phyloP scores from a whole-genome alignment of 2,797 vertebrate species.

The Acanthiza pusilla region DNA sequence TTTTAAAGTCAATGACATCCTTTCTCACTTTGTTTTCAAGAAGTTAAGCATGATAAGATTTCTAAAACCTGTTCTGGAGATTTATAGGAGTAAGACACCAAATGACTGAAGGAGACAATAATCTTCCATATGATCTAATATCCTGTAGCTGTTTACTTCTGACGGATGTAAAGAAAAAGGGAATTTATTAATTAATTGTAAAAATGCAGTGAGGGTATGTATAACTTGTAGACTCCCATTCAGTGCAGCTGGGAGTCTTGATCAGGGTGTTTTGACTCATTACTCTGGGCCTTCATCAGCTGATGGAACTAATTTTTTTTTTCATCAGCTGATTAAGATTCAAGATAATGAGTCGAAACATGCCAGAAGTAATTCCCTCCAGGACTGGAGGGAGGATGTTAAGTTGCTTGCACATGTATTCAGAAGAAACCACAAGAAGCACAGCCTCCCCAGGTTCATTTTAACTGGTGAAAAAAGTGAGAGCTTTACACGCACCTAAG shows the following conservation, averaged over 20 bases:
- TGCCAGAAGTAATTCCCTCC: constrained; percentile 64
- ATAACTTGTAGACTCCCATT: neutral
- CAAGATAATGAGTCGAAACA: constrained; percentile 72
- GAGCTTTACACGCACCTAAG: neutral
- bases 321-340: constrained; percentile 71
- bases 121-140: neutral
- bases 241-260: constrained; percentile 40
- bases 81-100: neutral
- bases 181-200: neutral
- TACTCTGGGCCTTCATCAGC: constrained; percentile 68
- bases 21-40: neutral
- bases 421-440: constrained; percentile 12
- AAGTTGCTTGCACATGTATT: constrained; percentile 6
- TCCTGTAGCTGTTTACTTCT: neutral
- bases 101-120: neutral
- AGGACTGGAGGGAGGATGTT: constrained; percentile 49
- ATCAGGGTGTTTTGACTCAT: constrained; percentile 72
- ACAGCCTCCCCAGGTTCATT: neutral
- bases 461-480: neutral
- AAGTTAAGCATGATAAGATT: neutral
- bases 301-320: constrained; percentile 63
- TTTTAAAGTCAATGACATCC: neutral
- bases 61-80: neutral
- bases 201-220: neutral
- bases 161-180: neutral